These are phyloP conservation scores for Dipus sagitta DNA, from an alignment of 2,797 vertebrate species.

Conservation along the genomic window DNA sequence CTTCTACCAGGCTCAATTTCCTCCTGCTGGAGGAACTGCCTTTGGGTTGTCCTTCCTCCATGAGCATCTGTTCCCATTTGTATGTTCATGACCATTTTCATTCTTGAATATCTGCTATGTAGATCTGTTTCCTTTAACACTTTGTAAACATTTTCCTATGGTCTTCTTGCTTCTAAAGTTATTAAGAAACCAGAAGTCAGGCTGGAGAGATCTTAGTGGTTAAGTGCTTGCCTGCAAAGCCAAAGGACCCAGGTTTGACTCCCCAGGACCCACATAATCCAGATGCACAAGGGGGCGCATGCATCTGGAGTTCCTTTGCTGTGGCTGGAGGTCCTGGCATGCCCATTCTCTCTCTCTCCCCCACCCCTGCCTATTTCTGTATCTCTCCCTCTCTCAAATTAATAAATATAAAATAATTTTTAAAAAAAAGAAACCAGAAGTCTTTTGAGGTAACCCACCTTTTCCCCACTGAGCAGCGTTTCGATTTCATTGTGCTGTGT, in stretches of 20 bases:
- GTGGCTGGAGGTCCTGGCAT: too few species aligned
- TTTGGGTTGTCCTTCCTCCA: not conserved
- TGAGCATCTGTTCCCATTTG: not conserved
- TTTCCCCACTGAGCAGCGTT: not conserved
- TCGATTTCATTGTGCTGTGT: not conserved
- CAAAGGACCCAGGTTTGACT: too few species aligned
- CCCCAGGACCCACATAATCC: too few species aligned
- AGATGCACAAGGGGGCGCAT: too few species aligned
- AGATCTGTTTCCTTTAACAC: constrained; percentile 9
- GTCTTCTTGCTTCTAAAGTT: not conserved
- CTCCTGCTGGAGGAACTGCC: not conserved
- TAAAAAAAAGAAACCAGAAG: not conserved
- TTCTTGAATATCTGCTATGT: not conserved
- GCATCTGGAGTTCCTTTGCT: too few species aligned
- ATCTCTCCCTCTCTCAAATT: too few species aligned
- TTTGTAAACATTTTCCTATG: not conserved
- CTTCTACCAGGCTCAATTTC: not conserved
- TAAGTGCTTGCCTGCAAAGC: too few species aligned
- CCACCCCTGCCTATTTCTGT: too few species aligned
- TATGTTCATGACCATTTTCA: not conserved
- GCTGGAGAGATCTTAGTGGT: too few species aligned
- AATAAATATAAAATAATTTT: not conserved
- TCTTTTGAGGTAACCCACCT: not conserved
- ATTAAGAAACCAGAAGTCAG: not conserved
- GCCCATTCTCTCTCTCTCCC: too few species aligned